Percentiles rank a stretch among this genome's conserved stretches.
Evolutionary conservation across 2,113 vertebrate genomes (phyloP).

Genomic region (Tiliqua scincoides): DNA sequence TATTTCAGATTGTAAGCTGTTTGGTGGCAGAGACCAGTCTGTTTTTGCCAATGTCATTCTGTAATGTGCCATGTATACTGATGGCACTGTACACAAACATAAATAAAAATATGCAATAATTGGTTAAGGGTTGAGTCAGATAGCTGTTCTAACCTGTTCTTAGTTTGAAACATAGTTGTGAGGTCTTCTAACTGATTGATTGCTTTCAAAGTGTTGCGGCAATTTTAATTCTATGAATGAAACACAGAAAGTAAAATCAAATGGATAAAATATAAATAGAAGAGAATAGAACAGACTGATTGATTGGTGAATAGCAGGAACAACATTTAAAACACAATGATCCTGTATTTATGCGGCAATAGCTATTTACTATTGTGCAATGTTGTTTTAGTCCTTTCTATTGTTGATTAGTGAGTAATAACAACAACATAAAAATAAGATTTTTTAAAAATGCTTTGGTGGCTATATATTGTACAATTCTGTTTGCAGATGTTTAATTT

Average conservation of each 20-base stretch:
- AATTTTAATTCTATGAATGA: neutral
- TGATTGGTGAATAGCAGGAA: neutral
- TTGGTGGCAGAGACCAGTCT: neutral
- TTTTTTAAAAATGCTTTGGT: neutral
- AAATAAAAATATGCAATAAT: neutral
- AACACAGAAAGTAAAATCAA: neutral
- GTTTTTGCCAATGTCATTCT: neutral
- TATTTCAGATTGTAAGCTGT: neutral
- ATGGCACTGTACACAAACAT: neutral
- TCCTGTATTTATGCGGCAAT: neutral
- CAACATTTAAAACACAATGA: neutral
- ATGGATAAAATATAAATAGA: neutral
- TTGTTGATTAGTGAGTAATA: no score
- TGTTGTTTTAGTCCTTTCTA: no score
- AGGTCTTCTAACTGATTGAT: neutral
- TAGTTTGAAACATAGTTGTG: neutral
- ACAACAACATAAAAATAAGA: neutral
- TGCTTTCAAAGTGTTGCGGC: neutral
- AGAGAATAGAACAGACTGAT: neutral
- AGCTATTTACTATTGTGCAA: neutral
- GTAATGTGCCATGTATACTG: neutral
- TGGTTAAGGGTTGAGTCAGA: neutral
- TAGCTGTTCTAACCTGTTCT: neutral
- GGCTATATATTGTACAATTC: no score
- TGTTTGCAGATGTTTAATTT: neutral